Conservation (phyloP, 2,888 invertebrate genomes). For the Ectemnius cavifrons region DNA sequence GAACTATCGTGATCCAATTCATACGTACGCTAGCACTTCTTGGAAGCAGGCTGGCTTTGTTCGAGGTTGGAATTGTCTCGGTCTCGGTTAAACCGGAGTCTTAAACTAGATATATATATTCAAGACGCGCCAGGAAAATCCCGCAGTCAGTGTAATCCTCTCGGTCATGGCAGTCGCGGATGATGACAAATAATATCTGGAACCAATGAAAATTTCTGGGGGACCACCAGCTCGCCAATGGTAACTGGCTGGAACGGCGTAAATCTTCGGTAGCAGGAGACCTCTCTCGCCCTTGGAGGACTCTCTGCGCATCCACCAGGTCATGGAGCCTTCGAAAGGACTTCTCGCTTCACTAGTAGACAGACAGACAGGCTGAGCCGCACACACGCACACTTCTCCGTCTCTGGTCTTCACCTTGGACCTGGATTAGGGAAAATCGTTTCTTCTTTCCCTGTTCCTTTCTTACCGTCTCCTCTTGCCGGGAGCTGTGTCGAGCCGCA, state of each 20-base stretch:
- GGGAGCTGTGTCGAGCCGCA: conserved; percentile 19
- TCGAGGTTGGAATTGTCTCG: too few species aligned
- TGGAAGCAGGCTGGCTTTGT: too few species aligned
- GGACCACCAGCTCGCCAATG: conserved; percentile 26
- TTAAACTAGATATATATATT: too few species aligned
- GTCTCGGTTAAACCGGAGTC: too few species aligned
- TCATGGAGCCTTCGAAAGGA: conserved; percentile 27
- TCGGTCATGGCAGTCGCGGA: conserved; percentile 68
- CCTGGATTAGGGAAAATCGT: conserved; percentile 63
- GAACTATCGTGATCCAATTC: too few species aligned
- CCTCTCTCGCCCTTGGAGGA: not conserved
- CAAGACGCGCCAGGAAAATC: conserved; percentile 49
- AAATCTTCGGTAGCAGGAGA: conserved; percentile 63
- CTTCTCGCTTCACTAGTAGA: conserved; percentile 44
- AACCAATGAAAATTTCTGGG: conserved; percentile 69
- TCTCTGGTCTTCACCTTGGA: conserved; percentile 46
- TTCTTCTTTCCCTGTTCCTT: conserved; percentile 31
- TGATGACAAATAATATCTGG: conserved; percentile 74
- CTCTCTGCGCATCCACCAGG: not conserved
- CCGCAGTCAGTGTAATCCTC: conserved; percentile 52
- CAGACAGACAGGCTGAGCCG: conserved; percentile 10
- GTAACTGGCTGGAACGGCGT: conserved; percentile 70
- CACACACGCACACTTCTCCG: conserved; percentile 32
- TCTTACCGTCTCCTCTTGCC: conserved; percentile 11
- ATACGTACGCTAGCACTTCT: too few species aligned